A percentile compares a stretch with the other conserved stretches of the same genome.
These are phyloP conservation scores for Pagrus major DNA, from an alignment of 2,113 vertebrate genomes.

Conservation along the genomic window DNA sequence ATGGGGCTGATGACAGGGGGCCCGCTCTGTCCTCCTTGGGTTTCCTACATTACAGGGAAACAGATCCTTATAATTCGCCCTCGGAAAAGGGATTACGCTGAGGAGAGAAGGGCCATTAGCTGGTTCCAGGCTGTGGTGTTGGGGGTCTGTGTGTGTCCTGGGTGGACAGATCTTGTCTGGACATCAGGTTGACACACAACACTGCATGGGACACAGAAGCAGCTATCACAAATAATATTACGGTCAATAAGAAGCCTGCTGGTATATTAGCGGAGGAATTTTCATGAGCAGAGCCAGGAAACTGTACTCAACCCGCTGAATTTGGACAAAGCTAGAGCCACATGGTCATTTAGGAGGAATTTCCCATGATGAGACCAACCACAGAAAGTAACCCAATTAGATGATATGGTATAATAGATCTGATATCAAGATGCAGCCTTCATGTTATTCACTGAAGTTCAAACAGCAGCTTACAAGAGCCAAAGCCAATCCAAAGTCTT, in stretches of 20 bases:
- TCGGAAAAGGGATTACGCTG: slow-evolving; percentile 85
- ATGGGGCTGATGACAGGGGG: slow-evolving; percentile 88
- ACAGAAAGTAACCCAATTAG: slow-evolving; percentile 18
- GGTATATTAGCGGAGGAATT: slow-evolving; percentile 60
- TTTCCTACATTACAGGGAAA: slow-evolving; percentile 88
- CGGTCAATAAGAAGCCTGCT: slow-evolving; percentile 30
- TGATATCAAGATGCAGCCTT: slow-evolving; percentile 10
- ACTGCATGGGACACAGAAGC: slow-evolving; percentile 35
- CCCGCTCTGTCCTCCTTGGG: slow-evolving; percentile 82
- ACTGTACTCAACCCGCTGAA: background rate
- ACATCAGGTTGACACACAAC: slow-evolving; percentile 51
- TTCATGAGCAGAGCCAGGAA: slow-evolving; percentile 38
- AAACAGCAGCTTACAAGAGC: background rate
- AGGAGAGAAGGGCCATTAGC: slow-evolving; percentile 84
- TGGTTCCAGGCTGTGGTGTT: slow-evolving; percentile 72
- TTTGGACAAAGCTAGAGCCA: slow-evolving; percentile 27
- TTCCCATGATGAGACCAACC: background rate
- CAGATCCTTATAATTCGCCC: slow-evolving; percentile 86
- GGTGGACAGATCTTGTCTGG: slow-evolving; percentile 60
- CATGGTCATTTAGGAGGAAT: slow-evolving; percentile 56
- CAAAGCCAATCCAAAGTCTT: background rate
- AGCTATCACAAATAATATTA: slow-evolving; percentile 46
- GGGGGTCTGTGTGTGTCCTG: slow-evolving; percentile 37
- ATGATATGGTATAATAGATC: slow-evolving; percentile 31
- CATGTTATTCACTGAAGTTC: background rate